Evolutionary conservation across 2,797 vertebrate genomes (phyloP).

Genomic region (Siniperca undulata): DNA sequence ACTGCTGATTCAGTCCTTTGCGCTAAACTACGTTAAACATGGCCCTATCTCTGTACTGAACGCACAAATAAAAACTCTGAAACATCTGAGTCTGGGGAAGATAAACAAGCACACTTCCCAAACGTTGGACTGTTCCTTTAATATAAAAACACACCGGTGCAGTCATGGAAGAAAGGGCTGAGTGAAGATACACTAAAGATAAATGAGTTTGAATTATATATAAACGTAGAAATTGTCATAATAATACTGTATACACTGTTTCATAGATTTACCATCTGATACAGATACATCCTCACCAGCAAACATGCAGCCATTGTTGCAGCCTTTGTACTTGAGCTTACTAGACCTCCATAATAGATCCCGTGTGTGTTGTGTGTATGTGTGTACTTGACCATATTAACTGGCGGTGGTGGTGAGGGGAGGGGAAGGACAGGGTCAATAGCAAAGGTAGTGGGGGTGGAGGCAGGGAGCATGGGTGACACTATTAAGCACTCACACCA

Average conservation of each 20-base stretch:
- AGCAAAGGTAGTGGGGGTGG: constrained; percentile 49
- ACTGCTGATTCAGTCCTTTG: too few species aligned
- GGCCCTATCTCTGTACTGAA: neutral
- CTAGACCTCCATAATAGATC: neutral
- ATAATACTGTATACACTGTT: neutral
- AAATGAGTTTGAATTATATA: neutral
- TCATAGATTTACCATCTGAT: neutral
- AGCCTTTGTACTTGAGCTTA: neutral
- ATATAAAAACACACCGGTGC: neutral
- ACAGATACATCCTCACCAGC: neutral
- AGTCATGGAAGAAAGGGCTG: neutral
- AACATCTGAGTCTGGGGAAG: neutral
- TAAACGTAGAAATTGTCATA: neutral
- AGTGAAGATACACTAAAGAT: neutral
- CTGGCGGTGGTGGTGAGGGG: neutral
- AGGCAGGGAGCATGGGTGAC: constrained; percentile 14
- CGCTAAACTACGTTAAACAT: neutral
- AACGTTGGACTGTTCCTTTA: constrained; percentile 4
- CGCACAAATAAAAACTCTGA: neutral
- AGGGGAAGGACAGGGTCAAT: constrained; percentile 50
- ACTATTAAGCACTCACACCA: constrained; percentile 45
- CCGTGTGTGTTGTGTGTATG: constrained; percentile 27
- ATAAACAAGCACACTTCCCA: neutral
- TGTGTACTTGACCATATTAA: constrained; percentile 18
- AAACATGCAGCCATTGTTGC: constrained; percentile 1